Conservation (phyloP, 2,113 vertebrate genomes). For the Seriola aureovittata region DNA sequence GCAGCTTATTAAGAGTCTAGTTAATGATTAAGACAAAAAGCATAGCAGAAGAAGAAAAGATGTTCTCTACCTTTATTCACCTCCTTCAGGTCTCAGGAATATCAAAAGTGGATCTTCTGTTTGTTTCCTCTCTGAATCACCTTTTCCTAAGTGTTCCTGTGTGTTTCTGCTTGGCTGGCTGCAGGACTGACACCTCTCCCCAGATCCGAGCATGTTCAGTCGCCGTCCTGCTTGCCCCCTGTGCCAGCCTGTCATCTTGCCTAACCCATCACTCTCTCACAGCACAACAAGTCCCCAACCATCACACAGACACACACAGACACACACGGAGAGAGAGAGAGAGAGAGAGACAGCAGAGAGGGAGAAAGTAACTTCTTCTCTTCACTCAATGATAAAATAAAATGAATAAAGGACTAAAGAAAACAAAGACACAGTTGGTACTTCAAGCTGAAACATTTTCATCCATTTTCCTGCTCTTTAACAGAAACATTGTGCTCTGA, state of each 20-base stretch:
- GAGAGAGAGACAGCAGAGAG: not conserved
- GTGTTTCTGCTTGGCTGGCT: constrained; percentile 80
- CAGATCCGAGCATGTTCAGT: constrained; percentile 80
- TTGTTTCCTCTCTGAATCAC: constrained; percentile 76
- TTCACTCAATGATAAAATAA: constrained; percentile 63
- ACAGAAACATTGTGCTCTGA: constrained; percentile 28
- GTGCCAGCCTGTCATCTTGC: constrained; percentile 82
- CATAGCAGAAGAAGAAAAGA: not conserved
- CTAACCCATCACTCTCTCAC: constrained; percentile 78
- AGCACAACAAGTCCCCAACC: constrained; percentile 75
- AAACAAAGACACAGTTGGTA: constrained; percentile 66
- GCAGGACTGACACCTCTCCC: constrained; percentile 83
- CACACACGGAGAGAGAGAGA: constrained; percentile 9
- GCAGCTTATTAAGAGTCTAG: not conserved
- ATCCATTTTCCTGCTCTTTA: constrained; percentile 33
- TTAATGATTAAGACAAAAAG: not conserved
- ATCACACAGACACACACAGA: constrained; percentile 44
- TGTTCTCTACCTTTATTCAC: not conserved
- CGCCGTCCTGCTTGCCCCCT: constrained; percentile 78
- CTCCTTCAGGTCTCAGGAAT: constrained; percentile 46
- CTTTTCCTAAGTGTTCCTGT: constrained; percentile 74
- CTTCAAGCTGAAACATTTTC: constrained; percentile 42
- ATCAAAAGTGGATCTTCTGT: constrained; percentile 65
- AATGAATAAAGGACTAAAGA: constrained; percentile 59
- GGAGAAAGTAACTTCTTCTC: constrained; percentile 51